Base-by-base conservation (phyloP, 2,113 vertebrate genomes). In the Semnornis frantzii region DNA sequence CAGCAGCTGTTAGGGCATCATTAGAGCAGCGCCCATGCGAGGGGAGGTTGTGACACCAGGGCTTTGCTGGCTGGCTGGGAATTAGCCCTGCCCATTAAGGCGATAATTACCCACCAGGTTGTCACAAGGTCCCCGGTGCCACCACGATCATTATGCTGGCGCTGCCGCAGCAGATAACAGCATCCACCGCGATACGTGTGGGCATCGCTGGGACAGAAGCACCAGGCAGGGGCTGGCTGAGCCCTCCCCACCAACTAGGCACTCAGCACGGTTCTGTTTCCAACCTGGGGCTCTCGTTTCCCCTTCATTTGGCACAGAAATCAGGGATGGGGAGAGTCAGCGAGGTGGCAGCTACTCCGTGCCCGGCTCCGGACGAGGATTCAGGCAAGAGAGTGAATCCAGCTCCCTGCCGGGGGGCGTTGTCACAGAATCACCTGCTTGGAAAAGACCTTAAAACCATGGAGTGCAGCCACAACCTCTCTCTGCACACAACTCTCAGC, bases 171-270 rank as follows among this genome's bases (percentile, higher is more conserved):
- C 6, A 1, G 60, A 10, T 33, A 8, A 19, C 10, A 6, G 65
- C 39, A 20, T 20, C 20, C 42, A 10, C 34, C 6, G 13, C 52
- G 11, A 2, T 13, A 6, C 66, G 23, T 30, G 0, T 1, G 2
- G 85, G 57, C 74, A 5, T 3, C 10, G 6, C 24, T 1, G 6
- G 65, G 12, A 48, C 37, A 19, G 55, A 48, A 42, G 69, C 11
- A 0, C n/a, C 0, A 3, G 17, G n/a, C 71, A 6, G 25, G 19
- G 58, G 5, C 28, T 2, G 2, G 24, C 42, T 0, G 5, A 66
- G 25, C 10, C 30, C 27, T 18, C 42, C 2, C 15, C 28, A 0
- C 28, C 37, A 8, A 17, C 82, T 71, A 3, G 10, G 18, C 71
- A 24, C 23, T 52, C 4, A 1, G 87, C 52, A 0, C 6, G 3